Conservation (phyloP, 2,797 vertebrate species). For the Gorsachius magnificus region DNA sequence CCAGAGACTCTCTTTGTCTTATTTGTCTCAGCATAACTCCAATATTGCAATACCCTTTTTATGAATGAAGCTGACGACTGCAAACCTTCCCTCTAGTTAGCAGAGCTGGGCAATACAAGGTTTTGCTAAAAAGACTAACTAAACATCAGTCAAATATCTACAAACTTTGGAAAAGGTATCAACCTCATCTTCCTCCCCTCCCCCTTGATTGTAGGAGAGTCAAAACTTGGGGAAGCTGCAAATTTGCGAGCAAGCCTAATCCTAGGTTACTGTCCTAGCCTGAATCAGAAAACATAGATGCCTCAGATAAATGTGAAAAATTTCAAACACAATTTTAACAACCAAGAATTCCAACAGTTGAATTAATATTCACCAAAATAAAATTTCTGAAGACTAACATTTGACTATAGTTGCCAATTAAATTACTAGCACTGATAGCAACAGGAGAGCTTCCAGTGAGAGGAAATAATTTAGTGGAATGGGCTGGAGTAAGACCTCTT, state of each 20-base stretch:
- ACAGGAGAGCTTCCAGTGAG: neutral
- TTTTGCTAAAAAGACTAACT: neutral
- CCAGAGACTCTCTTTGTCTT: neutral
- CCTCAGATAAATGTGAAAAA: neutral
- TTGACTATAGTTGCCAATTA: neutral
- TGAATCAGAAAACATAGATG: neutral
- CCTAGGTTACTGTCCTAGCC: neutral
- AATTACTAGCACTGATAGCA: neutral
- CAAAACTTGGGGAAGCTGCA: neutral
- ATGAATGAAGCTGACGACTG: neutral
- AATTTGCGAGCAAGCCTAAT: neutral
- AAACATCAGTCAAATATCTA: neutral
- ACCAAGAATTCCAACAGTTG: neutral
- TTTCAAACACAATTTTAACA: neutral
- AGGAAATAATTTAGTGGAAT: neutral
- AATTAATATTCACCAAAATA: neutral
- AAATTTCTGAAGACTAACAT: neutral
- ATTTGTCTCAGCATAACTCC: neutral
- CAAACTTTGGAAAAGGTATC: neutral
- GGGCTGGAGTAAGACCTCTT: neutral
- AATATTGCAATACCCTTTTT: neutral
- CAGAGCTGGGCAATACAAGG: neutral
- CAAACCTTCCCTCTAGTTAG: neutral
- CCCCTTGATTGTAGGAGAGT: neutral
- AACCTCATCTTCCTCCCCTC: accelerated